Base-by-base conservation (phyloP, 2,797 vertebrate genomes). In the Benthosema pterotum region DNA sequence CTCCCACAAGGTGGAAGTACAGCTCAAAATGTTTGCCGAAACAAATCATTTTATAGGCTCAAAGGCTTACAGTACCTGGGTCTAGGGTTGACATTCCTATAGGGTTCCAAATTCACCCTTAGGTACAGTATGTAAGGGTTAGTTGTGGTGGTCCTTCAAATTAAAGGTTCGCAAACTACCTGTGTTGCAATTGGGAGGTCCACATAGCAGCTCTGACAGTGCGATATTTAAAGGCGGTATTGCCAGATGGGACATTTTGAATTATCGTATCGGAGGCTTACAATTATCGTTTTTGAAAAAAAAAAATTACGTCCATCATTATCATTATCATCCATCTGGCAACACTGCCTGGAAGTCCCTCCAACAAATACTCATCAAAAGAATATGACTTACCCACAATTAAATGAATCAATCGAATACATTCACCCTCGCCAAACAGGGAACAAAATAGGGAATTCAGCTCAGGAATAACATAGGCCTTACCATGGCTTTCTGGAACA, bases 11-110 rank as follows among this genome's bases (percentile, higher is more conserved):
- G 56, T 61, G 4, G 56, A 69, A 47, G 58, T 9, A 9, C 32
- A 49, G 73, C 25, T 48, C 71, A 58, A 72, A 52, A 45, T 60
- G 42, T 78, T 79, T 83, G 79, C 53, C 4, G 49, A 78, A 72
- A 67, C 71, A 68, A 13, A 42, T 42, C 28, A 32, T 74, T 74
- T 53, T 67, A 54, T 69, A 62, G 52, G 18, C 28, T 22, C 42
- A 1, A 38, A 50, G 16, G 16, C 18, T 49, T 17, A 25, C 22
- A 25, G 22, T 25, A 38, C 32, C 11, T 38, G 32, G 32, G 9
- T 38, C 32, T 38, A 38, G 32, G 32, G 8, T 11, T 38, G 32
- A 38, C 8, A 9, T 9, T 38, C 32, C 32, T 32, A 32, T 7
- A 32, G 28, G 28, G 28, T 32, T 32, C 5, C 28, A 32, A 28